phyloP scores from a whole-genome alignment of 2,888 invertebrate species.

The Anoplius nigerrimus region DNA sequence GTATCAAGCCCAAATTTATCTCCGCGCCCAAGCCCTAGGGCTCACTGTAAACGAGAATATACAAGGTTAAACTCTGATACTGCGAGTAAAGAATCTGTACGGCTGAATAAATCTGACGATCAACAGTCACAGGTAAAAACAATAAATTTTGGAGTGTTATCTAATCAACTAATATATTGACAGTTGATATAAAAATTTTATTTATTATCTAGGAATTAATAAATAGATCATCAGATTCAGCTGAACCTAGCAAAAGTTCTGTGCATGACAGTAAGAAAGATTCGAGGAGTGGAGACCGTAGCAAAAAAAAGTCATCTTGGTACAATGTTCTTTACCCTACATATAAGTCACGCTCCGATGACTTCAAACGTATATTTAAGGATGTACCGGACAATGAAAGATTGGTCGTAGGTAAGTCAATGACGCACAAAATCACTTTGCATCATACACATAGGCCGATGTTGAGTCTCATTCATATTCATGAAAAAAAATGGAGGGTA shows the following conservation, averaged over 20 bases:
- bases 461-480: too few relatives aligned
- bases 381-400: constrained; percentile 93
- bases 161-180: not conserved
- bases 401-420: constrained; percentile 88
- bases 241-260: constrained; percentile 62
- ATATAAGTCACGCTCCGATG: constrained; percentile 94
- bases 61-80: constrained; percentile 56
- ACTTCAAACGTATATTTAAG: constrained; percentile 94
- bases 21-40: constrained; percentile 76
- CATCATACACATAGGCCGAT: too few relatives aligned
- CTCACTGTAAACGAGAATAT: constrained; percentile 58
- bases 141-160: not conserved
- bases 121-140: constrained; percentile 56
- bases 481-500: too few relatives aligned
- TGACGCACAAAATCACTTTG: too few relatives aligned
- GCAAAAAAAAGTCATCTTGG: constrained; percentile 88
- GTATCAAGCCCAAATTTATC: constrained; percentile 77
- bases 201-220: constrained; percentile 30
- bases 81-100: constrained; percentile 53
- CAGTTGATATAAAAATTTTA: not conserved
- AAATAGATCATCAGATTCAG: constrained; percentile 72
- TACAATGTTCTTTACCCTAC: constrained; percentile 92
- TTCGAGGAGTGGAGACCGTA: constrained; percentile 76
- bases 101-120: constrained; percentile 58
- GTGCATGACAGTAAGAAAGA: constrained; percentile 69